Evolutionary conservation across 2,113 vertebrate genomes (phyloP).

Genomic region (Leptosomus discolor): DNA sequence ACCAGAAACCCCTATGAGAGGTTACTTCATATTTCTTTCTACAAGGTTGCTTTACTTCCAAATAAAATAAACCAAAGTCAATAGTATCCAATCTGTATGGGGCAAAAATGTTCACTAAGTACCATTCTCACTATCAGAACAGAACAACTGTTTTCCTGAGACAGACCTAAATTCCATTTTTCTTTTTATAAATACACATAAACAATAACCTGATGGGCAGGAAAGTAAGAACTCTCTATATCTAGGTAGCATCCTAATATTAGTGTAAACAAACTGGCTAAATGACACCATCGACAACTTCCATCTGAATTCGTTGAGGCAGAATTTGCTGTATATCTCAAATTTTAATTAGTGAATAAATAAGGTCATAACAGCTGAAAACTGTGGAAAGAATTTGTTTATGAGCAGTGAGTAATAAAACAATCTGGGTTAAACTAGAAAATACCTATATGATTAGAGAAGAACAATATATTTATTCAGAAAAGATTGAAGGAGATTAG

Average conservation of each 20-base stretch:
- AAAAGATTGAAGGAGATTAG: not conserved
- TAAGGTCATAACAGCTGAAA: not conserved
- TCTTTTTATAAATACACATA: not conserved
- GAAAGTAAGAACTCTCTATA: not conserved
- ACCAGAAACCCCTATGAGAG: not conserved
- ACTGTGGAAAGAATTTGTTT: not conserved
- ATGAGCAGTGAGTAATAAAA: not conserved
- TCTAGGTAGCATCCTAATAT: not conserved
- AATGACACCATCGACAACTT: not conserved
- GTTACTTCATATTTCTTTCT: not conserved
- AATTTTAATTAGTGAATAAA: not conserved
- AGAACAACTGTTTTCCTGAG: not conserved
- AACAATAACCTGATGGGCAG: not conserved
- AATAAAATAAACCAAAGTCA: not conserved
- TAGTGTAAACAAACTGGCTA: not conserved
- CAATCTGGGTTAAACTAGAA: not conserved
- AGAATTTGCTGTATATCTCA: not conserved
- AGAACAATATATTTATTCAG: not conserved
- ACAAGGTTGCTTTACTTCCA: not conserved
- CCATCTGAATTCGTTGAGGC: not conserved
- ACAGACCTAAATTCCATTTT: not conserved
- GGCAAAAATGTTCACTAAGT: not conserved
- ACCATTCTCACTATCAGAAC: not conserved
- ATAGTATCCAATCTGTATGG: not conserved
- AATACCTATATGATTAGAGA: not conserved